These are phyloP conservation scores for Mesodorylaimus sp. DNA, from an alignment of 2,888 invertebrate species.

Conservation along the genomic window DNA sequence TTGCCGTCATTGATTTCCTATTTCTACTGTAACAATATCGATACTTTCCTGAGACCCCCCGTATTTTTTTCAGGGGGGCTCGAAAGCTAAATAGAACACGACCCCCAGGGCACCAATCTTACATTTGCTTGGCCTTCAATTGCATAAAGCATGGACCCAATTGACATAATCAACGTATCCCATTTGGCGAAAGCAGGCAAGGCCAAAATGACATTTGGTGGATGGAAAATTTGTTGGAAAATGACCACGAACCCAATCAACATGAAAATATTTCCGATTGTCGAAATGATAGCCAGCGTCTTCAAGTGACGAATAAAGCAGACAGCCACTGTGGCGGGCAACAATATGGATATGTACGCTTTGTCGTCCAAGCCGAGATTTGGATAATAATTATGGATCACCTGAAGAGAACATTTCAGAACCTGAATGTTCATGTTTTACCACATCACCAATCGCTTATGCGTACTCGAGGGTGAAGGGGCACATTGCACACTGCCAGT, in stretches of 20 bases:
- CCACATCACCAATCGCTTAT: no score
- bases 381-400: no score
- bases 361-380: not conserved
- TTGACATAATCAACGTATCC: constrained; percentile 52
- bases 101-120: no score
- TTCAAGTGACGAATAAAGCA: constrained; percentile 28
- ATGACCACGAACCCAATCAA: constrained; percentile 56
- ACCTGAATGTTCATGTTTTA: no score
- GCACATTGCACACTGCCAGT: no score
- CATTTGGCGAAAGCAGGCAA: not conserved
- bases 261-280: constrained; percentile 54
- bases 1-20: no score
- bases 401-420: no score
- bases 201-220: constrained; percentile 31
- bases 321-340: not conserved
- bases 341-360: not conserved
- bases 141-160: constrained; percentile 77
- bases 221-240: constrained; percentile 63
- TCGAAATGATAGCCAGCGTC: not conserved
- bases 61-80: no score
- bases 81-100: no score
- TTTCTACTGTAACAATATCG: no score
- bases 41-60: no score
- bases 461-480: no score
- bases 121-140: constrained; percentile 62